phyloP scores from a whole-genome alignment of 2,888 invertebrate genomes.

The Sthenelais limicola region DNA sequence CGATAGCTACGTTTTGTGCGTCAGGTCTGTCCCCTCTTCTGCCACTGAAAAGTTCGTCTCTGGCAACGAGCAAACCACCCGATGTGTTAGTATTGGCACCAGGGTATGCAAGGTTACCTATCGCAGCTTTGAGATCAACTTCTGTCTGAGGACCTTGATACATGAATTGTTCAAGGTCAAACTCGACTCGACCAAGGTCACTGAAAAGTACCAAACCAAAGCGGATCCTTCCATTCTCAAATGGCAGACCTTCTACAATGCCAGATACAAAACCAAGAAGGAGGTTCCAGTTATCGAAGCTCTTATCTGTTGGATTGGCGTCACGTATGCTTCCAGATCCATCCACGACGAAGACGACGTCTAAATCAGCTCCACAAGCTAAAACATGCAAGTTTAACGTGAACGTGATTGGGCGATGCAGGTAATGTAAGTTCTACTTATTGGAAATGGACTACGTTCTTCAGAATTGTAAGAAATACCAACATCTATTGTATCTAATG shows the following conservation, averaged over 20 bases:
- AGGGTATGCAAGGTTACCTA: conserved; percentile 14
- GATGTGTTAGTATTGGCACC: conserved; percentile 23
- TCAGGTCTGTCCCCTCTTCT: conserved; percentile 11
- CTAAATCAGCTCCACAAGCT: conserved; percentile 9
- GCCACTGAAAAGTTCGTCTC: background rate
- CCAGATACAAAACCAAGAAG: background rate
- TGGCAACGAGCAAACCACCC: background rate
- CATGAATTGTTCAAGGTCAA: background rate
- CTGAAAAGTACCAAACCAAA: conserved; percentile 15
- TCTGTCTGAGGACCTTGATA: too few species aligned
- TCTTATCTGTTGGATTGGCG: background rate
- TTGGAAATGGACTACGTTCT: too few species aligned
- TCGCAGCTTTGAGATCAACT: background rate
- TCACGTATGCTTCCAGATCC: conserved; percentile 26
- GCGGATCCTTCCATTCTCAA: background rate
- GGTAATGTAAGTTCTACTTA: too few species aligned
- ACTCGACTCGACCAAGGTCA: conserved; percentile 1
- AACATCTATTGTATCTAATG: too few species aligned
- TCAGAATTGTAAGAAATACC: too few species aligned
- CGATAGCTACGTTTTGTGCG: background rate
- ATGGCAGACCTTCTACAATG: background rate
- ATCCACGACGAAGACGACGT: conserved; percentile 20
- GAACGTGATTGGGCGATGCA: too few species aligned
- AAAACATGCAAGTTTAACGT: background rate
- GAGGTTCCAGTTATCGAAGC: conserved; percentile 17